Conservation (phyloP, 2,888 invertebrate genomes). For the Uloborus plumipes region DNA sequence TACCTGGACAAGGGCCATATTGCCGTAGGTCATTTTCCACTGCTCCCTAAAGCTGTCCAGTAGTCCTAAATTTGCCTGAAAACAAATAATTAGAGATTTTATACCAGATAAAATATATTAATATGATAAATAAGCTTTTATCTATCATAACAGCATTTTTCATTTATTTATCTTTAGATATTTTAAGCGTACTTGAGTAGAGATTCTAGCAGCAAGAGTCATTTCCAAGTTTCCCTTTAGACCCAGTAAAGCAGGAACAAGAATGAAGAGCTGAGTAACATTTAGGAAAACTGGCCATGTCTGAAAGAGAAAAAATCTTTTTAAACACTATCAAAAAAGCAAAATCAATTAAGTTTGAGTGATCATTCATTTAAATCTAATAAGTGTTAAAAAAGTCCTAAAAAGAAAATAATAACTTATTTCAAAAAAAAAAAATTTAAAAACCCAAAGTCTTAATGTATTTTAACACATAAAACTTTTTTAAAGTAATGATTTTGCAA, state of each 20-base stretch:
- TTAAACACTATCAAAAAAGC: too few relatives aligned
- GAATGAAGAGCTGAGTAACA: constrained; percentile 64
- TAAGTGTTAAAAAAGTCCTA: too few relatives aligned
- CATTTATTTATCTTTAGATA: not conserved
- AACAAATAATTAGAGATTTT: constrained; percentile 3
- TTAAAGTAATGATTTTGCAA: too few relatives aligned
- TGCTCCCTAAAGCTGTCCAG: constrained; percentile 72
- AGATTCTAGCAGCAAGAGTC: constrained; percentile 74
- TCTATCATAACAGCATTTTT: too few relatives aligned
- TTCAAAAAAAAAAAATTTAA: too few relatives aligned
- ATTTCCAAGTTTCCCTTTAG: constrained; percentile 76
- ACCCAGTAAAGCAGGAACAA: constrained; percentile 72
- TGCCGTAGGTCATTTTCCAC: constrained; percentile 73
- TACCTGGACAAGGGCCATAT: constrained; percentile 74
- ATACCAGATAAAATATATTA: too few relatives aligned
- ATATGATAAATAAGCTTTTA: too few relatives aligned
- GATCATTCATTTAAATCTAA: too few relatives aligned
- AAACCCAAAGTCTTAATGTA: too few relatives aligned
- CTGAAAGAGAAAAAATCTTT: constrained; percentile 60
- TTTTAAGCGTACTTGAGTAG: constrained; percentile 54
- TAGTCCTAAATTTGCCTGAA: constrained; percentile 74
- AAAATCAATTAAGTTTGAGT: too few relatives aligned
- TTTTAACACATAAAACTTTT: too few relatives aligned
- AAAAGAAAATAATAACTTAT: too few relatives aligned
- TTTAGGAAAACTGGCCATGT: constrained; percentile 71